Base-by-base conservation (phyloP, 2,797 vertebrate genomes). In the Falco naumanni region DNA sequence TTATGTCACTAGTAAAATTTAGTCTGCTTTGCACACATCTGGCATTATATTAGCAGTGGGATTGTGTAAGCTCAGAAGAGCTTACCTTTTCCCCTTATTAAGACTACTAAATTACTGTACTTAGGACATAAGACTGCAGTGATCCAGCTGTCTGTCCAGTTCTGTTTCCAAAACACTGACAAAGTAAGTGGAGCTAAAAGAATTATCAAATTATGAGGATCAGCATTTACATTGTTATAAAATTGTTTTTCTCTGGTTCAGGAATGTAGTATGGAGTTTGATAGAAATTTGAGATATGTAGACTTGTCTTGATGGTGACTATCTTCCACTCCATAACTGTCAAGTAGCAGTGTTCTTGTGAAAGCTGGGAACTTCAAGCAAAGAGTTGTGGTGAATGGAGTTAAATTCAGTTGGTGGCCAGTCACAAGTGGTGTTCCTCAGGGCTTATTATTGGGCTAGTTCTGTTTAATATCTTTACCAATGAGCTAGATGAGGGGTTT, bases 391-490 rank as follows among this genome's bases (percentile, higher is more conserved):
- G 37, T 37, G 10, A 37, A 37, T 37, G 37, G 37, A 37, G 10
- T 41, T 76, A 66, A 66, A 66, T 56, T 11, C 22, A 47, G 5
- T 12, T 43, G 53, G 29, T 7, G 3, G 2, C 6, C 3, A 3
- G 11, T 21, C 59, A 53, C 13, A 66, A 25, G 26, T 11, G 19
- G 2, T 16, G 8, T 21, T 43, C 4, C 18, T 8, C 10, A 37
- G 24, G 12, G 34, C 5, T 10, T 19, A 26, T 29, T 5, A 16
- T 0, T 66, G 10, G 29, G 2, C 2, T 11, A 47, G 14, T 13
- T 56, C 13, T 20, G 13, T 31, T 65, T 19, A 51, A 41, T 34
- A 39, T 41, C 11, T 69, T 69, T 56, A 37, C 22, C 41, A 51
- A 2, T 20, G 5, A 31, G 12, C 24, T 45, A 10, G 5, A 37